Evolutionary conservation across 2,888 invertebrate genomes (phyloP).

Genomic region (Prosapia bicincta): DNA sequence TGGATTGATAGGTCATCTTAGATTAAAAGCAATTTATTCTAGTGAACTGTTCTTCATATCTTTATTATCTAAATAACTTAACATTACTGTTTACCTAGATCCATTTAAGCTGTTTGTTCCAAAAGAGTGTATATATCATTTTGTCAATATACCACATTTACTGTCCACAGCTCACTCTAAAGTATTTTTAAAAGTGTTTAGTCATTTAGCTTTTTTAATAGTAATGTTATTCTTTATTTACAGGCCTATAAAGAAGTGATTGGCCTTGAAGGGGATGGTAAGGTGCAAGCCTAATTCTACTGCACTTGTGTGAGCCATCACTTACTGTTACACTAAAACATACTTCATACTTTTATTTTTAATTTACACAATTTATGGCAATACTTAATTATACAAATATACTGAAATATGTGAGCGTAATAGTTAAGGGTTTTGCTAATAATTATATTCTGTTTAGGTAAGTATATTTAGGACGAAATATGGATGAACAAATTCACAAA

Average conservation of each 20-base stretch:
- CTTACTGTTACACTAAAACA: not conserved
- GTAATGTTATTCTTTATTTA: not conserved
- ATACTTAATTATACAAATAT: not conserved
- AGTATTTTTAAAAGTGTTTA: too few species aligned
- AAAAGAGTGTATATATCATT: too few species aligned
- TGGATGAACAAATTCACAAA: too few species aligned
- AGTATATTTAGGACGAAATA: not conserved
- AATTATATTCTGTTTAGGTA: not conserved
- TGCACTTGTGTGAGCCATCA: not conserved
- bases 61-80: too few species aligned
- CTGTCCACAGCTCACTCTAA: too few species aligned
- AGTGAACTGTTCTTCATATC: too few species aligned
- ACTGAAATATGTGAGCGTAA: not conserved
- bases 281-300: not conserved
- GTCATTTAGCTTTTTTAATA: too few species aligned
- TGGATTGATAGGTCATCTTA: too few species aligned
- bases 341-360: not conserved
- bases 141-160: too few species aligned
- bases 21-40: too few species aligned
- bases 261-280: not conserved
- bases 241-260: conserved; percentile 1
- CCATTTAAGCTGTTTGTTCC: too few species aligned
- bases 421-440: not conserved
- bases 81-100: too few species aligned
- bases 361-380: not conserved